Percentiles rank a stretch among this genome's conserved stretches.
phyloP scores from a whole-genome alignment of 2,113 vertebrate genomes.

The Dinomys branickii region DNA sequence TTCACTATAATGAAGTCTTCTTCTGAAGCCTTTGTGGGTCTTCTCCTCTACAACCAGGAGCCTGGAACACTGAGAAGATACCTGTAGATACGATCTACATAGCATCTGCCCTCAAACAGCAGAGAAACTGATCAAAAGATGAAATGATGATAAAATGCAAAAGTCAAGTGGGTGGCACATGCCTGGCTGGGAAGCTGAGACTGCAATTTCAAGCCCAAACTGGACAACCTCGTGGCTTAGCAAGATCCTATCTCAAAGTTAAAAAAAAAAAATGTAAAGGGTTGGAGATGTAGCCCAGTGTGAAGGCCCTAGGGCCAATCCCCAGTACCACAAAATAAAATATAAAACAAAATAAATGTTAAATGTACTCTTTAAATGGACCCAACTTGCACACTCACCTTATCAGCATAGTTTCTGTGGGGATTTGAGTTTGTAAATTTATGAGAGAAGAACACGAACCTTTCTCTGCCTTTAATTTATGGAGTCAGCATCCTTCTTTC shows the following conservation, averaged over 20 bases:
- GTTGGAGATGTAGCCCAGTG: background rate
- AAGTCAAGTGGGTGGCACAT: background rate
- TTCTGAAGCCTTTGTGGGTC: background rate
- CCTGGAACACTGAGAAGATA: background rate
- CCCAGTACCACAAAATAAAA: background rate
- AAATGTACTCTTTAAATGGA: background rate
- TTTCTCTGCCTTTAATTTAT: background rate
- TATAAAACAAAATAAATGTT: background rate
- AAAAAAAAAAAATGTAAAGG: background rate
- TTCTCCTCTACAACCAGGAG: background rate
- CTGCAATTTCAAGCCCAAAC: background rate
- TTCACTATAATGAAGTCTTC: background rate
- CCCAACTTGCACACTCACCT: background rate
- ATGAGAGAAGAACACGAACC: background rate
- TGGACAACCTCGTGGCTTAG: background rate
- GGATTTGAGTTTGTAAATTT: background rate
- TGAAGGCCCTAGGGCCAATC: background rate
- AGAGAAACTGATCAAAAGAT: background rate
- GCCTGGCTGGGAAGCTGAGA: background rate
- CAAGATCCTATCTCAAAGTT: background rate
- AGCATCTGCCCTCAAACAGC: background rate
- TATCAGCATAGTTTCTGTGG: background rate
- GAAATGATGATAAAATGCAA: background rate
- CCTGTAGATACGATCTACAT: fast-evolving
- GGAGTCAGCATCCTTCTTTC: background rate